Evolutionary conservation across 1,140 invertebrate species (phyloP), one percentile per base, ranked within the genome.

Genomic region (Zaprionus davidi): DNA sequence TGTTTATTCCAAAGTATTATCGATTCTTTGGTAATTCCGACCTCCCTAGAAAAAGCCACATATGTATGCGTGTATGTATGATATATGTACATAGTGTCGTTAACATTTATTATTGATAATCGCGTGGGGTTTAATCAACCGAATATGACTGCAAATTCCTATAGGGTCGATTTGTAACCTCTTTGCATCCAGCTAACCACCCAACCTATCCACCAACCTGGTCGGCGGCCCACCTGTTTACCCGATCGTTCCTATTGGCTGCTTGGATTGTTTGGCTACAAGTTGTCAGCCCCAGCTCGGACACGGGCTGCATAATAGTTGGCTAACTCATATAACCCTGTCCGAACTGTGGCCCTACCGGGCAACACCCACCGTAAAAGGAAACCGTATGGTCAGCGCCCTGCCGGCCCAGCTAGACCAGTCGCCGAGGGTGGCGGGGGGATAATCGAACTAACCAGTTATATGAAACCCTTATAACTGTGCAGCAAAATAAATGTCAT

Each of bases 391-490:
- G 76, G 71, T 74, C 76, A 78, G 58, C 26, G 17, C 44, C 26
- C 31, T 9, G 24, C 12, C 17, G 24, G 24, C 15, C 9, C 20
- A 26, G 7, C 22, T 34, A 11, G 9, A 34, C 31, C 31, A 44
- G 11, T 11, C 13, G 36, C n/a, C 13, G 3, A 34, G 31, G 1
- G 26, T 49, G 69, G 75, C 73, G 72, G 70, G 71, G 76, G 76
- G 68, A 46, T 88, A 91, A 91, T 88, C 81, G 73, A 71, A 74
- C 78, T 91, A 91, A 91, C 88, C 88, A 91, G 88, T 91, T 91
- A 91, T 91, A 91, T 91, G 79, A 91, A 88, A 82, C 86, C 83
- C 88, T 91, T 91, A 86, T 88, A 91, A 91, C 88, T 85, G 83
- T 90, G 86, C 81, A 83, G 82, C 79, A 71, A 90, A 91, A 91